These are phyloP conservation scores for Hyperoodon ampullatus DNA, from an alignment of 2,113 vertebrate species.

Conservation along the genomic window DNA sequence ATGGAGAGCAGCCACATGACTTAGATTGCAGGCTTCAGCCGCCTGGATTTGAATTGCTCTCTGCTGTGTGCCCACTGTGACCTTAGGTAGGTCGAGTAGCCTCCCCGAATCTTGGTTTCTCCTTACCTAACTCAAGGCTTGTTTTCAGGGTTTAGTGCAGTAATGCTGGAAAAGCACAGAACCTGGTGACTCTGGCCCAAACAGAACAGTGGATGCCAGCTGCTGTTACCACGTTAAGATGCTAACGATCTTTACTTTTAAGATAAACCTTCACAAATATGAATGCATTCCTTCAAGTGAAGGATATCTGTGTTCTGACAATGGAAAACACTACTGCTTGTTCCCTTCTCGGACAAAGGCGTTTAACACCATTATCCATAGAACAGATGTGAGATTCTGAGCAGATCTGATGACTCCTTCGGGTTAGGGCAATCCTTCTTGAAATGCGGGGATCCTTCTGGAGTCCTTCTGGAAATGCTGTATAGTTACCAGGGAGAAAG, in stretches of 20 bases:
- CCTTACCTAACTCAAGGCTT: not conserved
- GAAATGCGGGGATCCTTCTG: not conserved
- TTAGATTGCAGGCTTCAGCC: not conserved
- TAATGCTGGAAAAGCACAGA: not conserved
- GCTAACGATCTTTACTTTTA: not conserved
- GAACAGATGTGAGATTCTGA: not conserved
- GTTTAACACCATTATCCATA: accelerated
- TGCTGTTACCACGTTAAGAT: not conserved
- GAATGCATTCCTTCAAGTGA: not conserved
- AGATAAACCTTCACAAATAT: not conserved
- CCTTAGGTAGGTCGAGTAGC: not conserved
- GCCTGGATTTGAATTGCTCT: not conserved
- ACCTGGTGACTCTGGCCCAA: too few relatives aligned
- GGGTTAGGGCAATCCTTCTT: not conserved
- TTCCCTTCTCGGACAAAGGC: not conserved
- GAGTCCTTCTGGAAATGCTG: too few relatives aligned
- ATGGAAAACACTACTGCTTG: not conserved
- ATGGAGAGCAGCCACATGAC: not conserved
- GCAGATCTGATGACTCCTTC: not conserved
- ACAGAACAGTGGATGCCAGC: too few relatives aligned
- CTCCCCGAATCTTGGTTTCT: not conserved
- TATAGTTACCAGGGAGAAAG: not conserved
- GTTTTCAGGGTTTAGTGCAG: not conserved
- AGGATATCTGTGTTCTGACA: not conserved
- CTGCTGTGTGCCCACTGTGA: not conserved